phyloP scores from a whole-genome alignment of 1,140 invertebrate genomes.

The Sarcophaga peregrina region DNA sequence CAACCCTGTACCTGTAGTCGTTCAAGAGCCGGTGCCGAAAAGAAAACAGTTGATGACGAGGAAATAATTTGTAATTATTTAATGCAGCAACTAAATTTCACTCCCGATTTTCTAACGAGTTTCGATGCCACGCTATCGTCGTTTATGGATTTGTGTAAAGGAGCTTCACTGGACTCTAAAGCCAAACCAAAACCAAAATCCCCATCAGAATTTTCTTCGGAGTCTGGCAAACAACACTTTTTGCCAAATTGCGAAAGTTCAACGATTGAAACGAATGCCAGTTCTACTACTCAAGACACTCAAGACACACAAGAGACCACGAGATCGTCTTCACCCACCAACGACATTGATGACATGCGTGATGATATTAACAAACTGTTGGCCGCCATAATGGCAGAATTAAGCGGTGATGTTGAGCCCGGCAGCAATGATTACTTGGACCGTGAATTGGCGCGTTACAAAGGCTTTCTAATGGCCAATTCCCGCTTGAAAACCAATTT shows the following conservation, averaged over 20 bases:
- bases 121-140: conserved; percentile 1
- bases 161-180: neutral
- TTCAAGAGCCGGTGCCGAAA: neutral
- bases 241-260: neutral
- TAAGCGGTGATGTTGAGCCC: conserved; percentile 48
- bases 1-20: neutral
- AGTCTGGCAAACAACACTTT: neutral
- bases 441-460: conserved; percentile 51
- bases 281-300: too few species aligned
- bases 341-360: neutral
- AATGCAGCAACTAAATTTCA: conserved; percentile 10
- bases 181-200: neutral
- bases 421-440: conserved; percentile 50
- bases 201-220: neutral
- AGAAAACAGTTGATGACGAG: neutral
- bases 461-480: conserved; percentile 48
- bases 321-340: too few species aligned
- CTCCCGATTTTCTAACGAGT: neutral
- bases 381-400: conserved; percentile 48
- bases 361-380: conserved; percentile 44
- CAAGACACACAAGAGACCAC: too few species aligned
- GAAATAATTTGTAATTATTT: neutral
- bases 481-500: neutral
- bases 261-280: too few species aligned
- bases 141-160: conserved; percentile 29